phyloP scores from a whole-genome alignment of 2,113 vertebrate genomes.

The Haplochromis burtoni region DNA sequence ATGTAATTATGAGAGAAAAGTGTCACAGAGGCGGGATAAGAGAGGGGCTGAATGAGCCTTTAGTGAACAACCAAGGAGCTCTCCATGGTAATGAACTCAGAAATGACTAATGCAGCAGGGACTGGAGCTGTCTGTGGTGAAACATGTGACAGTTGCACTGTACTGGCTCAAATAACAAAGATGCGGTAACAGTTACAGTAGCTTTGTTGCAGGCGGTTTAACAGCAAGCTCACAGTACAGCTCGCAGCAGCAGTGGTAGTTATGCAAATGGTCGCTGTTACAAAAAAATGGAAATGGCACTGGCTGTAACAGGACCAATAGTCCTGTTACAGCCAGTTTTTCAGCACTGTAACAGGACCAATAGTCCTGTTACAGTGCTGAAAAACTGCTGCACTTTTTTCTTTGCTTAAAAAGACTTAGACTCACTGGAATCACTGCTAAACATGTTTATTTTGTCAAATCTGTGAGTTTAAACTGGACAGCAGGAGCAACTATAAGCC shows the following conservation, averaged over 20 bases:
- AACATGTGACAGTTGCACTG: neutral
- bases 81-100: conserved; percentile 24
- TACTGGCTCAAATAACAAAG: neutral
- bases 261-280: neutral
- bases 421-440: neutral
- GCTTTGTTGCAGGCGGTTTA: neutral
- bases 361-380: neutral
- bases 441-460: neutral
- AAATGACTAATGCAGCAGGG: neutral
- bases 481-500: neutral
- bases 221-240: neutral
- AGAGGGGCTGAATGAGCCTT: conserved; percentile 20
- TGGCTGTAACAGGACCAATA: neutral
- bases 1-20: conserved; percentile 38
- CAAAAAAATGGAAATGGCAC: neutral
- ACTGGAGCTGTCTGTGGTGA: neutral
- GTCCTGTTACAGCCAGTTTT: too few relatives aligned
- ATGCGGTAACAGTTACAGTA: neutral
- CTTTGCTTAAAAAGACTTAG: neutral
- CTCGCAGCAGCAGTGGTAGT: neutral
- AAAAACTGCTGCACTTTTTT: neutral
- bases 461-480: neutral
- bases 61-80: conserved; percentile 6
- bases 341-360: neutral
- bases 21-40: neutral